These are phyloP conservation scores for Hypanus sabinus DNA, from an alignment of 2,113 vertebrate genomes.

Conservation along the genomic window DNA sequence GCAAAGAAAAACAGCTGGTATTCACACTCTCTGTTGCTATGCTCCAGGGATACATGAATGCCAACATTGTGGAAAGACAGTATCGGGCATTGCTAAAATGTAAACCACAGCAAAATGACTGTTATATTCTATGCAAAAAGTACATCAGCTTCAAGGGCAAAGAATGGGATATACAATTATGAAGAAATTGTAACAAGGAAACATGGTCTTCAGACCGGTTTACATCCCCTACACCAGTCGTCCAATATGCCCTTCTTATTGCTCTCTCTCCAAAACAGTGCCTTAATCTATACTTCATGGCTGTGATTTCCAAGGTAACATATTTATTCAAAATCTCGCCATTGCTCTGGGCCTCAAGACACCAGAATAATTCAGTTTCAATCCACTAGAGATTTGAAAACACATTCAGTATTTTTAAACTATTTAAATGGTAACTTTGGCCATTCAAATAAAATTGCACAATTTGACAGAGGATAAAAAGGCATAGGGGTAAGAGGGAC, in stretches of 20 bases:
- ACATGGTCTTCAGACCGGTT: neutral
- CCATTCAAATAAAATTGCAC: no score
- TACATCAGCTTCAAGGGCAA: neutral
- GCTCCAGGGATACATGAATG: neutral
- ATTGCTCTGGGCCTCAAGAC: neutral
- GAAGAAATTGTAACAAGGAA: neutral
- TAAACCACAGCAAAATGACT: neutral
- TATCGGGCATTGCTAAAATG: neutral
- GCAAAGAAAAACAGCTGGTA: neutral
- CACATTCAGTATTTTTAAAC: neutral
- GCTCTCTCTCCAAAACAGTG: no score
- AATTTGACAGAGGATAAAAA: neutral
- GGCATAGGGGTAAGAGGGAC: neutral
- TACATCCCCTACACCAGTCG: neutral
- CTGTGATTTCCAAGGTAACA: neutral
- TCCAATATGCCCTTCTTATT: neutral
- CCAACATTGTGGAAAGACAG: neutral
- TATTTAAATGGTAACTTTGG: no score
- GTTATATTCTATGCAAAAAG: neutral
- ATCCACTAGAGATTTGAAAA: neutral
- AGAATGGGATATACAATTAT: neutral
- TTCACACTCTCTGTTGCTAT: neutral
- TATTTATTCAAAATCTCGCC: neutral
- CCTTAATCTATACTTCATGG: no score
- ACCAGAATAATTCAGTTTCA: neutral